Base-by-base conservation (phyloP, 1,140 invertebrate species). In the Scaptomyza montana region DNA sequence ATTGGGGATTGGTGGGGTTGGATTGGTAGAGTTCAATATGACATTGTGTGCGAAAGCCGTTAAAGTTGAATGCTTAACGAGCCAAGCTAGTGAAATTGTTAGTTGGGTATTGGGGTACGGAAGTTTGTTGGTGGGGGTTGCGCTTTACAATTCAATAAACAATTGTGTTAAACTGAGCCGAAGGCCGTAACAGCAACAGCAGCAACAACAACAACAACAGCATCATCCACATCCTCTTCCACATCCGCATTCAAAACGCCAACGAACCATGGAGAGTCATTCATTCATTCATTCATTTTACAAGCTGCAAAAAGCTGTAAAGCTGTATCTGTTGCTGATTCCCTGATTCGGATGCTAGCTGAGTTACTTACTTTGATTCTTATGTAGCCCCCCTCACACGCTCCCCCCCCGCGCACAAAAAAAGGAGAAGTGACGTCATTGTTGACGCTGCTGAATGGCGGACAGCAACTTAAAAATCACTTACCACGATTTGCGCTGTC, bases 61-160 rank as follows among this genome's bases (percentile, higher is more conserved):
- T 89, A 84, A 89, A 89, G 77, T 84, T 89, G 77, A 89, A 89
- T 89, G 84, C 49, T 84, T 87, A 87, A 87, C 82, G 79, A 89
- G 82, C 67, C 82, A 56, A 64, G 75, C 55, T 79, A 73, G 39
- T 64, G 13, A 77, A 85, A 77, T 86, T 86, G 76, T 70, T 77
- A 80, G 70, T 65, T 75, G 64, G 60, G 56, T 39, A 28, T 5
- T 41, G 25, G 30, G 4, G 39, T 28, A 13, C 49, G 33, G 50
- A 36, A 41, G 77, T 25, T 12, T 46, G 49, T 19, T 9, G 16
- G 10, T 7, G 30, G 62, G n/a, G 62, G 73, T 61, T 65, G 56
- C 49, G 74, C 84, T 75, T 89, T 66, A 89, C 84, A 89, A 89
- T 89, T 87, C 84, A 84, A 89, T 89, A 89, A 89, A 89, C 84